Conservation (phyloP, 2,797 vertebrate genomes). For the Prunella strophiata region DNA sequence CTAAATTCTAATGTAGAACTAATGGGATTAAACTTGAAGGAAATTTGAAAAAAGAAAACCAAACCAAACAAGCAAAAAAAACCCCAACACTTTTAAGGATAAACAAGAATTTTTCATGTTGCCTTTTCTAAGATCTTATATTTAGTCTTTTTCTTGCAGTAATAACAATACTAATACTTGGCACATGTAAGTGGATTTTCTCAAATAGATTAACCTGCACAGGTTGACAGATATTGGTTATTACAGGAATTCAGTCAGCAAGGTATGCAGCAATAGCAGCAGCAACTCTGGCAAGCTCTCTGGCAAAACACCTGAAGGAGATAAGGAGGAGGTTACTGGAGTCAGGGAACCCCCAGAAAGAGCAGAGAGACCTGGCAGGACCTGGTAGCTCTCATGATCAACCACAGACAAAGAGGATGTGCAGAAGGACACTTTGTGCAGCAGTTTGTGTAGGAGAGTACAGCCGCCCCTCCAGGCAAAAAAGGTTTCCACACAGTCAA, state of each 20-base stretch:
- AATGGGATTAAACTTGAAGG: background rate
- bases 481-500: background rate
- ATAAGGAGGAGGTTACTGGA: background rate
- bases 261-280: accelerated
- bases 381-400: accelerated
- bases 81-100: background rate
- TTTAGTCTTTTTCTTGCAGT: background rate
- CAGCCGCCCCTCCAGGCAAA: background rate
- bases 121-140: background rate
- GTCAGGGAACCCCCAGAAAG: background rate
- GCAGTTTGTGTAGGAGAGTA: background rate
- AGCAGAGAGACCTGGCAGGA: background rate
- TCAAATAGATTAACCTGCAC: background rate
- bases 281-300: background rate
- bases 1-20: background rate
- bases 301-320: background rate
- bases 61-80: background rate
- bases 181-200: background rate
- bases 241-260: background rate
- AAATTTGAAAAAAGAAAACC: background rate
- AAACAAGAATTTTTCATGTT: background rate
- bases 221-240: background rate
- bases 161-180: background rate
- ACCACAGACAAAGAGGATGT: background rate
- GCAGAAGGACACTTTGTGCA: background rate